These are phyloP conservation scores for Ophiothrix spiculata DNA, from an alignment of 35 echinoderm and acorn worm species.

Conservation along the genomic window DNA sequence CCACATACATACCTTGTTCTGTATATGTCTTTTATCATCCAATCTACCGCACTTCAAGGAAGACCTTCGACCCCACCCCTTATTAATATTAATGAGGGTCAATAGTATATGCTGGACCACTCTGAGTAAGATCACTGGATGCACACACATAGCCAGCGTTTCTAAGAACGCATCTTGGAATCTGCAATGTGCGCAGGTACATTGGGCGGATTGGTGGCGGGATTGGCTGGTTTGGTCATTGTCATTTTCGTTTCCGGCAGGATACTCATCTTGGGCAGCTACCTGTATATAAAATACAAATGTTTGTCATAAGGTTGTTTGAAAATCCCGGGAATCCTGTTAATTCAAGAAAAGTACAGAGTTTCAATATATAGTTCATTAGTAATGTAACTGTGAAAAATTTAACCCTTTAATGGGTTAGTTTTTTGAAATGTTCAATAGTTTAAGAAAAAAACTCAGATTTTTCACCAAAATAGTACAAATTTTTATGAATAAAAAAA, in stretches of 20 bases:
- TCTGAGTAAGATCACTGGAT: conserved; percentile 21
- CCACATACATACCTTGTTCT: conserved; percentile 13
- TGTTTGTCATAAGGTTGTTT: too few species aligned
- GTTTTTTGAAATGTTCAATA: too few species aligned
- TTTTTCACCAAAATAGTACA: too few species aligned
- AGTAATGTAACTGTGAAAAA: too few species aligned
- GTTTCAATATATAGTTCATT: too few species aligned
- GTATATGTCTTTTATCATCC: conserved; percentile 3
- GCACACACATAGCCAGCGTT: conserved; percentile 12
- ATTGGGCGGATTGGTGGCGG: background rate
- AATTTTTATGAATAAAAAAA: too few species aligned
- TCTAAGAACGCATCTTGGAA: conserved; percentile 20
- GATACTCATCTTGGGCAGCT: background rate
- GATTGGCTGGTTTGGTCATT: background rate
- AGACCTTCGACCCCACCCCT: background rate
- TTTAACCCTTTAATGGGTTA: too few species aligned
- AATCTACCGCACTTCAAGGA: background rate
- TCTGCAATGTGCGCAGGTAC: background rate
- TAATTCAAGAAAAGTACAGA: too few species aligned
- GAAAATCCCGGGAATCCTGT: too few species aligned
- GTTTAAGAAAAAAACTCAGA: too few species aligned
- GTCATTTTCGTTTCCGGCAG: background rate
- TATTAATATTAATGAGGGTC: background rate
- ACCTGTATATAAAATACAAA: background rate
- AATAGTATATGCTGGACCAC: conserved; percentile 12